Evolutionary conservation across 2,797 vertebrate genomes (phyloP), one percentile per base, ranked within the genome.

Genomic region (Spinus pinus): DNA sequence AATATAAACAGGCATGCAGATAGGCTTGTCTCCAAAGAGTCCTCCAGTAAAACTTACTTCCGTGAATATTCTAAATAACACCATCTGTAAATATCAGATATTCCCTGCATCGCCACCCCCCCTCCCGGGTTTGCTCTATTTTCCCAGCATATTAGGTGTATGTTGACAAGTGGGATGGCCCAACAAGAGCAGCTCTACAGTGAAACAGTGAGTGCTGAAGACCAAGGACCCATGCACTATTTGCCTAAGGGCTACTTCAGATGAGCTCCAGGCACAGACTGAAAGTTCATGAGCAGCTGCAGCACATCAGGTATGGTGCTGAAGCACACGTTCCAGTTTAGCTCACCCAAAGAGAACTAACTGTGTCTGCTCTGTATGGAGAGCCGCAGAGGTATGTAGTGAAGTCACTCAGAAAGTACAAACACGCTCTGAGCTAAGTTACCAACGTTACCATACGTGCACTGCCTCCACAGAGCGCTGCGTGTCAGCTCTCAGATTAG

Each of bases 381-480:
- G 47, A 85, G 14, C 8, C 22, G 30, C 21, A 42, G 66, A 0
- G 2, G 7, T 1, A 23, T 0, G 3, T 0, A 70, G 11, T 8
- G 0, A 27, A 75, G 25, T 62, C 54, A 54, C 39, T 31, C n/a
- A 37, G 47, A 24, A 84, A 71, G 30, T 5, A 61, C 39, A 81
- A 27, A 50, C 28, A 3, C 0, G 0, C n/a, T 71, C 53, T 58
- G 54, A 84, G 57, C 25, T n/a, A 64, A 46, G 39, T 69, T 65
- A 65, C 21, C 33, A 20, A 4, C 0, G 2, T 44, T 60, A 35
- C 31, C 41, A 14, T 12, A 39, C 0, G 0, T 33, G 49, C 2
- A 4, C 46, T 72, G 46, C 70, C 25, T 51, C 35, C 1, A 0
- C 39, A 56, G 28, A 46, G 46, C 2, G 0, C 78, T 75, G 30